Percentiles rank a stretch among this genome's conserved stretches.
phyloP scores from a whole-genome alignment of 2,113 vertebrate genomes.

The Numida meleagris region DNA sequence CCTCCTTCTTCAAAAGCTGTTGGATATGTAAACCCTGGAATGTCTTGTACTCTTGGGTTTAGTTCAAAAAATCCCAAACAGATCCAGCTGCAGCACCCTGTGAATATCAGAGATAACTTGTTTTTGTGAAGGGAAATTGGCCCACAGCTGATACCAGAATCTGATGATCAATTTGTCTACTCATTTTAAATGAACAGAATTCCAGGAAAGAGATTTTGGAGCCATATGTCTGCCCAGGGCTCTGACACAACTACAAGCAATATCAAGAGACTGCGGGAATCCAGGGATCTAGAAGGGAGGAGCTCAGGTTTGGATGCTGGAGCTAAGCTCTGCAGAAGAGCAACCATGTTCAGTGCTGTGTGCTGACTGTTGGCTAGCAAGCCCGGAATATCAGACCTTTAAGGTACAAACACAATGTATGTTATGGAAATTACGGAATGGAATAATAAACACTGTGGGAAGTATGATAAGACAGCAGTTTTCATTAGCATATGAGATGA shows the following conservation, averaged over 20 bases:
- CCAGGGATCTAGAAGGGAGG: not conserved
- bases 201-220: not conserved
- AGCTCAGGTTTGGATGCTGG: fast-evolving
- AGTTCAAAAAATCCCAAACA: not conserved
- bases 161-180: not conserved
- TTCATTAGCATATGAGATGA: not conserved
- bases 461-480: not conserved
- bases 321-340: not conserved
- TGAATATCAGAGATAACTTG: not conserved
- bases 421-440: not conserved
- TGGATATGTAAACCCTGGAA: not conserved
- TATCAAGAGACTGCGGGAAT: not conserved
- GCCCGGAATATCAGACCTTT: not conserved
- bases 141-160: not conserved
- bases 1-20: not conserved
- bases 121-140: not conserved
- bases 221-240: not conserved
- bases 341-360: not conserved
- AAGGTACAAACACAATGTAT: not conserved
- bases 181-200: not conserved
- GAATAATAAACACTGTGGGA: not conserved
- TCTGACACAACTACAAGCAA: not conserved
- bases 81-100: not conserved
- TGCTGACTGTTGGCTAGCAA: not conserved
- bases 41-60: not conserved